Percentiles rank a stretch among this genome's conserved stretches.
Evolutionary conservation across 2,888 invertebrate genomes (phyloP).

Genomic region (Lasioglossum morio): DNA sequence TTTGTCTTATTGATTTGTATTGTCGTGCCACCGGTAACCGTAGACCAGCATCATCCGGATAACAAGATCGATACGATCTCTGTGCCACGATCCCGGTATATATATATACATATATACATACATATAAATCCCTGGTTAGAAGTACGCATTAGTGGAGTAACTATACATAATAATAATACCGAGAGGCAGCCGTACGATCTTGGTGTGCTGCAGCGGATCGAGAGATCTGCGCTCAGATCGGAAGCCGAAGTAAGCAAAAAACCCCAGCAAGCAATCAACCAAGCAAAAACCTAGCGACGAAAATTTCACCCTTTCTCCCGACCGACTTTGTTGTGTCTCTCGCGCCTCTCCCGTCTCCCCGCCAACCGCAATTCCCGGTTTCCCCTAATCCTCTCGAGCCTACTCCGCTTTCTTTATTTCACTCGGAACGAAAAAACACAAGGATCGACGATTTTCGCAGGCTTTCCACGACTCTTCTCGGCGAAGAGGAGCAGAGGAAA

Average conservation of each 20-base stretch:
- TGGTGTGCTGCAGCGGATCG: conserved; percentile 32
- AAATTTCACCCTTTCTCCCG: conserved; percentile 21
- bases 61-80: conserved; percentile 37
- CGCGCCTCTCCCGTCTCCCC: not conserved
- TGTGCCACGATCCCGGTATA: conserved; percentile 13
- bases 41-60: conserved; percentile 27
- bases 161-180: not conserved
- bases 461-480: conserved; percentile 56
- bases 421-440: conserved; percentile 38
- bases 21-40: conserved; percentile 50
- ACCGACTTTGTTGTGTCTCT: not conserved
- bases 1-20: conserved; percentile 55
- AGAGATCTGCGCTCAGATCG: conserved; percentile 33
- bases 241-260: not conserved
- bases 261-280: not conserved
- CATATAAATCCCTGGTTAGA: not conserved
- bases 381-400: not conserved
- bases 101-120: not conserved
- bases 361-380: not conserved
- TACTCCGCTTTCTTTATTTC: not conserved
- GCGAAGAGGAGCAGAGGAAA: conserved; percentile 53
- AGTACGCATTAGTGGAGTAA: not conserved
- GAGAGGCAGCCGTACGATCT: conserved; percentile 38
- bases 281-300: conserved; percentile 11
- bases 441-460: conserved; percentile 63